These are phyloP conservation scores for Temnopleurus reevesii DNA, from an alignment of 53 echinoderm and acorn worm genomes.

Conservation along the genomic window DNA sequence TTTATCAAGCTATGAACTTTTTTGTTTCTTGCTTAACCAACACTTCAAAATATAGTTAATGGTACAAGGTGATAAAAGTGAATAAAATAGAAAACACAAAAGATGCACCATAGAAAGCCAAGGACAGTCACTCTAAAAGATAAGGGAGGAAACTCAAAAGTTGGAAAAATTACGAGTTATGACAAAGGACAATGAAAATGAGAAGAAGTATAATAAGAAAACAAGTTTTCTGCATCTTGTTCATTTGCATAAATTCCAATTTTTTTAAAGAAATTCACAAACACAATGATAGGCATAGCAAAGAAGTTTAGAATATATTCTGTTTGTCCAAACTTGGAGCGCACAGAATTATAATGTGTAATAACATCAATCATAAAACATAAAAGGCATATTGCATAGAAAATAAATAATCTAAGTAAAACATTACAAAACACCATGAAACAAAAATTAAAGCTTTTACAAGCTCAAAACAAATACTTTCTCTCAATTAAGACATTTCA, in stretches of 20 bases:
- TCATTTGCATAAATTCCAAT: background rate
- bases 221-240: background rate
- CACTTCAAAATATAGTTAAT: no score
- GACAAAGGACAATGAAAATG: no score
- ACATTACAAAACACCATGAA: background rate
- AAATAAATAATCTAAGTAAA: background rate
- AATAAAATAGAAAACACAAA: no score
- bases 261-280: background rate
- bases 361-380: no score
- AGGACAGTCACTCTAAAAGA: no score
- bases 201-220: background rate
- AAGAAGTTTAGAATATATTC: background rate
- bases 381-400: background rate
- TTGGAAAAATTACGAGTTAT: no score
- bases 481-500: background rate
- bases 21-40: no score
- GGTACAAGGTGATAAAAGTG: no score
- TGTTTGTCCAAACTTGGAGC: background rate
- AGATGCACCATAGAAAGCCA: no score
- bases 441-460: background rate
- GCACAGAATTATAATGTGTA: background rate
- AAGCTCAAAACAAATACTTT: background rate
- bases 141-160: no score
- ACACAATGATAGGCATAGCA: background rate
- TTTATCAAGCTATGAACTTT: no score